Percentiles rank a stretch among this genome's conserved stretches.
phyloP scores from a whole-genome alignment of 92 coral and sea anemone species.

The Parazoanthus atlanticus region DNA sequence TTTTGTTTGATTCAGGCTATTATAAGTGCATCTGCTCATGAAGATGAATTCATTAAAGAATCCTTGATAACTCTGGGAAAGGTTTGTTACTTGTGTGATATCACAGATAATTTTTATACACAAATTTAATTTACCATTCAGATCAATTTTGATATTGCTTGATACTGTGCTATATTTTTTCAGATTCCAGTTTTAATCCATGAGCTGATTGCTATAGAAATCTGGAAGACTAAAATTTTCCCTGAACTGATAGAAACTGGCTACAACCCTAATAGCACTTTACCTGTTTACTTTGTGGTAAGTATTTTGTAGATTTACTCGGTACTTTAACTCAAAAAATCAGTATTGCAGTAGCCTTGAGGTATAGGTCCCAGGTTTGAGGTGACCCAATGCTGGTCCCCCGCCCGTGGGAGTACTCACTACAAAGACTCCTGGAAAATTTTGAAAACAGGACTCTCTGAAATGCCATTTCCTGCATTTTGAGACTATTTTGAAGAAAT shows the following conservation, averaged over 20 bases:
- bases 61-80: constrained; percentile 82
- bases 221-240: constrained; percentile 90
- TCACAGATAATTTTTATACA: no score
- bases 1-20: constrained; percentile 64
- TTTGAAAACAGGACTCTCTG: no score
- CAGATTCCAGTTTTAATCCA: constrained; percentile 90
- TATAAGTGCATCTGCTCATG: constrained; percentile 87
- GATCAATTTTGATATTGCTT: neutral
- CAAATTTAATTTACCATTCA: neutral
- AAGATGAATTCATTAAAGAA: constrained; percentile 94
- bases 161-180: neutral
- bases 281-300: constrained; percentile 97
- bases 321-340: no score
- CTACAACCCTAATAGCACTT: constrained; percentile 79
- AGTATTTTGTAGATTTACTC: constrained; percentile 29
- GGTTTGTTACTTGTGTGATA: constrained; percentile 45
- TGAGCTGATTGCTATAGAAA: constrained; percentile 86
- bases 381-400: no score
- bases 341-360: no score
- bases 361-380: no score
- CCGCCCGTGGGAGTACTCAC: no score
- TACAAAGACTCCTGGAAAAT: no score
- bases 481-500: no score
- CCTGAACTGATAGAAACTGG: constrained; percentile 70
- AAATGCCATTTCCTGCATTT: no score